Conservation (phyloP, 2,797 vertebrate genomes). For the Paguma larvata region DNA sequence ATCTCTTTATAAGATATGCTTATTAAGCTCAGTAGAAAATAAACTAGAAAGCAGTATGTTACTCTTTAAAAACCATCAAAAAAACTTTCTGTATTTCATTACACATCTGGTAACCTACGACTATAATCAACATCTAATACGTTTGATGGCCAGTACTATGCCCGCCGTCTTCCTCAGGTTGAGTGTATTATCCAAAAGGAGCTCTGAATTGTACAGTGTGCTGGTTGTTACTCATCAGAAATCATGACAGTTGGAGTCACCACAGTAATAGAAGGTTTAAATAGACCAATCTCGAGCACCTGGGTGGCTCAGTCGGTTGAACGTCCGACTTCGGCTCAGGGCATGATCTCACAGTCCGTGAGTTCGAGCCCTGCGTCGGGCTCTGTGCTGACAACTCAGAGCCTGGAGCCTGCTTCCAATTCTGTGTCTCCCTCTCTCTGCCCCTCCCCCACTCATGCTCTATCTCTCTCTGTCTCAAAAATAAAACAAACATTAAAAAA, state of each 20-base stretch:
- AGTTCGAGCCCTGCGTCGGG: too few species aligned
- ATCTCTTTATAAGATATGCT: neutral
- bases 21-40: slow-evolving; percentile 36
- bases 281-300: neutral
- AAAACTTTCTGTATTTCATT: neutral
- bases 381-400: too few species aligned
- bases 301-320: too few species aligned
- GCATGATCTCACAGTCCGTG: too few species aligned
- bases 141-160: neutral
- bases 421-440: too few species aligned
- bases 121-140: neutral
- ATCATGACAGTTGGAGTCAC: neutral
- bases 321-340: too few species aligned
- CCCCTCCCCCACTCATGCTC: too few species aligned
- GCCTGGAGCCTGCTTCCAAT: too few species aligned
- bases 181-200: neutral
- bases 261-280: neutral
- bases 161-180: neutral
- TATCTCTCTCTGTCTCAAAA: too few species aligned
- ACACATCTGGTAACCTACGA: neutral
- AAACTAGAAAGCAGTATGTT: neutral
- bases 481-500: too few species aligned
- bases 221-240: neutral
- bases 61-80: neutral
- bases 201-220: neutral